Conservation (phyloP, 2,888 invertebrate genomes). For the Apamea epomidion region DNA sequence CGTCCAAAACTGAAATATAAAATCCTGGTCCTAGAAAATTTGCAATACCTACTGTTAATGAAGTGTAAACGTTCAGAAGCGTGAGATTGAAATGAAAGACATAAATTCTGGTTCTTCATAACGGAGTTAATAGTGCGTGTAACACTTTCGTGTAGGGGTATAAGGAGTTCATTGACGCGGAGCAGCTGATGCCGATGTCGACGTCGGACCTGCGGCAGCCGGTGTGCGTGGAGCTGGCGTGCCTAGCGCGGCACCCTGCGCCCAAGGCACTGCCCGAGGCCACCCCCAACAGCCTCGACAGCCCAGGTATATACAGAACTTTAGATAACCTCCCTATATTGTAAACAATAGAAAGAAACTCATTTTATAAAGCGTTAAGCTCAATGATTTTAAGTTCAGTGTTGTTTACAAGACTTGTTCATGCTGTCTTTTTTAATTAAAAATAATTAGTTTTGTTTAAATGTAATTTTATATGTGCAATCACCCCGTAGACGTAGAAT, state of each 20-base stretch:
- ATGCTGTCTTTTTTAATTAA: constrained; percentile 12
- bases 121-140: constrained; percentile 35
- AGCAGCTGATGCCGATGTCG: constrained; percentile 96
- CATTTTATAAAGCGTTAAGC: constrained; percentile 1
- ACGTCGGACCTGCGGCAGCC: constrained; percentile 96
- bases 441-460: constrained; percentile 15
- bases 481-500: constrained; percentile 58
- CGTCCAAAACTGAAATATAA: background rate
- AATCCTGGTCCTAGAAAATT: background rate
- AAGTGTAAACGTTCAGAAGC: constrained; percentile 16
- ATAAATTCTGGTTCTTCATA: background rate
- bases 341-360: constrained; percentile 19
- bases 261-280: constrained; percentile 88
- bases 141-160: constrained; percentile 92
- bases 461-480: constrained; percentile 48
- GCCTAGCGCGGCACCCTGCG: constrained; percentile 91
- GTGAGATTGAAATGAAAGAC: background rate
- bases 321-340: background rate
- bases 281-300: constrained; percentile 88
- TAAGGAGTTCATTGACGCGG: constrained; percentile 97
- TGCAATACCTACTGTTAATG: background rate
- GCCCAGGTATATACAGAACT: constrained; percentile 82
- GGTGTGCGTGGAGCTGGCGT: constrained; percentile 95
- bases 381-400: background rate
- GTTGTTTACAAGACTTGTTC: constrained; percentile 66